Conservation (phyloP, 2,113 vertebrate species). For the Sapayoa aenigma region DNA sequence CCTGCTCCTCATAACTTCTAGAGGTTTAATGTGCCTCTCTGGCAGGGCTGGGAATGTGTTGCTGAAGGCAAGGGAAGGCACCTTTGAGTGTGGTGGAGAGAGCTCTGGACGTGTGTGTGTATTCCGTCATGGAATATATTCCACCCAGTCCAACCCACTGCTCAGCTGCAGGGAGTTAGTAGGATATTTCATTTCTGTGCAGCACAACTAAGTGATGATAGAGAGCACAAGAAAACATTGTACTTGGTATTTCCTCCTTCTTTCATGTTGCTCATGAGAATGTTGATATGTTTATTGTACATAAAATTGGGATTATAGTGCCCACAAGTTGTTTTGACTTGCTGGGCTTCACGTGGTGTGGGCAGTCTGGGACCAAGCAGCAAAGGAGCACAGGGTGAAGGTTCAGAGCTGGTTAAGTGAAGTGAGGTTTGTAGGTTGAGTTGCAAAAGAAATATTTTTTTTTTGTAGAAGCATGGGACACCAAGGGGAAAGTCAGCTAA, state of each 20-base stretch:
- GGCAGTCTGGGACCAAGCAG: not conserved
- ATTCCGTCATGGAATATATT: not conserved
- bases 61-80: not conserved
- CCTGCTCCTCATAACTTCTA: not conserved
- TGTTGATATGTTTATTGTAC: not conserved
- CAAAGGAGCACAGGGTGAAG: not conserved
- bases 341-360: not conserved
- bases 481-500: not conserved
- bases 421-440: not conserved
- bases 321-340: not conserved
- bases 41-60: not conserved
- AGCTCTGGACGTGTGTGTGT: not conserved
- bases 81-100: not conserved
- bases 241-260: not conserved
- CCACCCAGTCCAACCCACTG: not conserved
- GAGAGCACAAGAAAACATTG: not conserved
- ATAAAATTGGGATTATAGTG: not conserved
- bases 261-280: not conserved
- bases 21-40: not conserved
- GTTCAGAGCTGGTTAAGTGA: not conserved
- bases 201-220: not conserved
- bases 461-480: not conserved
- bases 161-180: not conserved
- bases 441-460: not conserved
- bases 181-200: not conserved